Base-by-base conservation (phyloP, 2,888 invertebrate species). In the Acrocyrtus sp. region DNA sequence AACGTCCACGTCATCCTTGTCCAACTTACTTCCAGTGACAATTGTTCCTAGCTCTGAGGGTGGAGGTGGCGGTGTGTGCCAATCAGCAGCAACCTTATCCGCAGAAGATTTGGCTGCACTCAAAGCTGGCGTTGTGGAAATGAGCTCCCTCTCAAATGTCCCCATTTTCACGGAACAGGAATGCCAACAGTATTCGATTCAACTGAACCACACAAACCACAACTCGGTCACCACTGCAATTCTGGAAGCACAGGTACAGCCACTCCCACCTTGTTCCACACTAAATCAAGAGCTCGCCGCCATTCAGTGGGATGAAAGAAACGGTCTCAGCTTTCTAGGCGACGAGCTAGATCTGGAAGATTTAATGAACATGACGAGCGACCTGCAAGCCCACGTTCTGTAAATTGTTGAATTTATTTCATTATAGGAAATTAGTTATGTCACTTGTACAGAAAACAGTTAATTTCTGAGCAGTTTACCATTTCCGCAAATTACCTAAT, bases 341-440 rank as follows among this genome's bases (percentile, higher is more conserved):
- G 74, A 73, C 51, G 80, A 77, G 45, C 76, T 80, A 19, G 78
- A 80, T 60, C 66, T 80, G 22, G 80, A 80, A 51, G 78, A 78
- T 27, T 65, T 80, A 39, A 78, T 80, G 66, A 74, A 68, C 39
- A 78, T 76, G 72, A 77, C n/a, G n/a, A n/a, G 76, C 17, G 80
- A 78, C 74, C 75, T 80, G 54, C 61, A 47, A 56, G 45, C 50
- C 58, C 58, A 57, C 15, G 51, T 39, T 24, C 17, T 58, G 19
- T 56, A 41, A 24, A 22, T n/a, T n/a, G n/a, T n/a, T n/a, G n/a
- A n/a, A n/a, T n/a, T n/a, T n/a, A n/a, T n/a, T n/a, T n/a, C n/a
- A n/a, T n/a, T n/a, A n/a, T n/a, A n/a, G n/a, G n/a, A n/a, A n/a
- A n/a, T n/a, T n/a, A n/a, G n/a, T n/a, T n/a, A n/a, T n/a, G n/a